Percentiles rank a stretch among this genome's conserved stretches.
Conservation (phyloP, 1,140 invertebrate genomes). For the Acromyrmex echinatior region DNA sequence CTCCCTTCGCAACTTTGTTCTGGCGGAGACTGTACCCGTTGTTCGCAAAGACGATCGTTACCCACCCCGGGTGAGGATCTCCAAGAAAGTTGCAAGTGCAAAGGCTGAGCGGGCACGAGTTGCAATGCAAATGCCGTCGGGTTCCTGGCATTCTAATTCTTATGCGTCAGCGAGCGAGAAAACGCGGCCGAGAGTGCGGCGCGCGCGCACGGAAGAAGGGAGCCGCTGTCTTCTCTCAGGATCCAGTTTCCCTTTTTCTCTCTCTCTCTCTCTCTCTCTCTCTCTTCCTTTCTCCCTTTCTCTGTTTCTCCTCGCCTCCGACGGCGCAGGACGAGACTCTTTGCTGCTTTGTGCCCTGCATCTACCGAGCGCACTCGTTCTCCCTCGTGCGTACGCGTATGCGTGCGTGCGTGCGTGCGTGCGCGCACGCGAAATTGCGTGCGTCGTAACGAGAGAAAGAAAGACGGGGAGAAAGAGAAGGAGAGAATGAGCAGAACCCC, state of each 20-base stretch:
- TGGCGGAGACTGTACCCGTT: constrained; percentile 52
- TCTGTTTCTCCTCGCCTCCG: constrained; percentile 17
- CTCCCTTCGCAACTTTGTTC: constrained; percentile 43
- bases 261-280: not conserved
- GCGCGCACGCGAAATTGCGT: constrained; percentile 70
- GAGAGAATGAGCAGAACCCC: constrained; percentile 67
- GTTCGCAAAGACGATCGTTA: constrained; percentile 69
- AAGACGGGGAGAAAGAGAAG: constrained; percentile 47
- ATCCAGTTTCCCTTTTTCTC: constrained; percentile 73
- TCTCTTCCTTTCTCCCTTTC: not conserved
- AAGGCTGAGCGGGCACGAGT: constrained; percentile 51
- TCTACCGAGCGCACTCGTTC: constrained; percentile 64
- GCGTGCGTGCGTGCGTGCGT: not conserved
- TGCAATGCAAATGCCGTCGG: constrained; percentile 54
- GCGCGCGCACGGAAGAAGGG: constrained; percentile 71
- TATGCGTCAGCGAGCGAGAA: constrained; percentile 66
- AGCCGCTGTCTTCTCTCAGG: constrained; percentile 65
- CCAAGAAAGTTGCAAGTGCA: constrained; percentile 73
- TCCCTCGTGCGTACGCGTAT: constrained; percentile 3
- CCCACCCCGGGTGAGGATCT: constrained; percentile 46
- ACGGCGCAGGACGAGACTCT: constrained; percentile 42
- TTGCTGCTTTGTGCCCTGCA: constrained; percentile 73
- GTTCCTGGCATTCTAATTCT: constrained; percentile 69
- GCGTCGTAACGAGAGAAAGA: constrained; percentile 53
- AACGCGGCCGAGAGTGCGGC: constrained; percentile 67